These are phyloP conservation scores for Leptopilina drosophilae DNA, from an alignment of 2,888 invertebrate species.

Conservation along the genomic window DNA sequence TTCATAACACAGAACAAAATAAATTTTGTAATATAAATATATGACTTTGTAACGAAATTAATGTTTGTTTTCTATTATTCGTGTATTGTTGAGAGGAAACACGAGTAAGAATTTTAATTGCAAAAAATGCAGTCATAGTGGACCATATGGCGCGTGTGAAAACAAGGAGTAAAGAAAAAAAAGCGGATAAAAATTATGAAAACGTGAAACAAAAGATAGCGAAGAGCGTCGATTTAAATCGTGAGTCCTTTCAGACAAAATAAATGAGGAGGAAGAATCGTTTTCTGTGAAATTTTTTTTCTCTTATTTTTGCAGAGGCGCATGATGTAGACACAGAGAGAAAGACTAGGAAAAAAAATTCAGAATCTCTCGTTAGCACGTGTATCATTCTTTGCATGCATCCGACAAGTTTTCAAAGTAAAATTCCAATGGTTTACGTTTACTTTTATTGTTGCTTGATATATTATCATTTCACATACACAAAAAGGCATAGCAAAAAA, in stretches of 20 bases:
- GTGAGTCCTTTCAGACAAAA: slow-evolving; percentile 21
- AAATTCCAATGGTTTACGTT: slow-evolving; percentile 3
- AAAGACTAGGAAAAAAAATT: neutral
- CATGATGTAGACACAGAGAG: too few relatives aligned
- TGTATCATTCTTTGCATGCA: slow-evolving; percentile 17
- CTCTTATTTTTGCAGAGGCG: neutral
- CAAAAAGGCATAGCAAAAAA: too few relatives aligned
- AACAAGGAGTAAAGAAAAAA: neutral
- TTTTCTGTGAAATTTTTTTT: neutral
- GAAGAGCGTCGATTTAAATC: neutral
- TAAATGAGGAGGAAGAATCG: slow-evolving; percentile 16
- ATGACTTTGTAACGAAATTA: too few relatives aligned
- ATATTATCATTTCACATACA: neutral
- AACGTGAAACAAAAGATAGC: slow-evolving; percentile 2
- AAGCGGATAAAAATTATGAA: slow-evolving; percentile 2
- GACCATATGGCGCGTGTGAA: neutral
- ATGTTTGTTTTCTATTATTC: neutral
- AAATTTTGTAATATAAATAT: too few relatives aligned
- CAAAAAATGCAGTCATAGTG: neutral
- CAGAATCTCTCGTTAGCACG: slow-evolving; percentile 26
- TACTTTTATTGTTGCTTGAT: slow-evolving; percentile 9
- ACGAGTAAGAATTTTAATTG: slow-evolving; percentile 9
- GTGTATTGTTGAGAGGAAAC: neutral
- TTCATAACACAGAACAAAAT: too few relatives aligned
- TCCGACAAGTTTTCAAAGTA: neutral